Conservation (phyloP, 2,113 vertebrate species). For the Tiliqua scincoides region DNA sequence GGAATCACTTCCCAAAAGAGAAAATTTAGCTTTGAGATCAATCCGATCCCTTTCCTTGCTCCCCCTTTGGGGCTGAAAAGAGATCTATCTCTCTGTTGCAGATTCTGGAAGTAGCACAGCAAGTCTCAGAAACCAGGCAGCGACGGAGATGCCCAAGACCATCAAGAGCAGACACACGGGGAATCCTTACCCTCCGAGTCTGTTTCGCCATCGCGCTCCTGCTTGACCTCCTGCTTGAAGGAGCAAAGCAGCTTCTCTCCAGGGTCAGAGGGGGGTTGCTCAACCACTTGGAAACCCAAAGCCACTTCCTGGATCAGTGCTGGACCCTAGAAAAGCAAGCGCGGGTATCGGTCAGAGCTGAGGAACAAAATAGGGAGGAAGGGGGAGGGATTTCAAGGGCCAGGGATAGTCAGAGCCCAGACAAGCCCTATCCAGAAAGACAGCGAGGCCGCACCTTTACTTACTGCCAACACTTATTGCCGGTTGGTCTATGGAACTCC, state of each 20-base stretch:
- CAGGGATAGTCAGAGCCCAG: no score
- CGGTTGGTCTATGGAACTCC: no score
- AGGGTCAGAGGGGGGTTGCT: fast-evolving
- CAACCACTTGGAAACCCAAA: background rate
- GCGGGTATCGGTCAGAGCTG: background rate
- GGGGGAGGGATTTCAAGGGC: no score
- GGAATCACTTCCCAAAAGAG: background rate
- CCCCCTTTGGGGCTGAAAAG: background rate
- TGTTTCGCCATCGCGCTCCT: background rate
- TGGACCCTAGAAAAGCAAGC: background rate
- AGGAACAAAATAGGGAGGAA: background rate
- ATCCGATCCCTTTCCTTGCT: background rate
- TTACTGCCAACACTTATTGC: no score
- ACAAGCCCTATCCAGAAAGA: no score
- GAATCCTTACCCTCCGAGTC: background rate
- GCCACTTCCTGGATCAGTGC: background rate
- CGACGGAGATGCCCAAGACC: background rate
- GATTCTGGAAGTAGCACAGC: no score
- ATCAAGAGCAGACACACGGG: background rate
- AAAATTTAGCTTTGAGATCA: background rate
- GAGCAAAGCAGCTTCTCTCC: background rate
- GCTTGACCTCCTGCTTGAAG: background rate
- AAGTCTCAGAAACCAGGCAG: no score
- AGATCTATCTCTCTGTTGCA: no score
- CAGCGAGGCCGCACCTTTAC: no score